Percentiles rank a stretch among this genome's conserved stretches.
Evolutionary conservation across 2,888 invertebrate species (phyloP).

Genomic region (Bruchidius siliquastri): DNA sequence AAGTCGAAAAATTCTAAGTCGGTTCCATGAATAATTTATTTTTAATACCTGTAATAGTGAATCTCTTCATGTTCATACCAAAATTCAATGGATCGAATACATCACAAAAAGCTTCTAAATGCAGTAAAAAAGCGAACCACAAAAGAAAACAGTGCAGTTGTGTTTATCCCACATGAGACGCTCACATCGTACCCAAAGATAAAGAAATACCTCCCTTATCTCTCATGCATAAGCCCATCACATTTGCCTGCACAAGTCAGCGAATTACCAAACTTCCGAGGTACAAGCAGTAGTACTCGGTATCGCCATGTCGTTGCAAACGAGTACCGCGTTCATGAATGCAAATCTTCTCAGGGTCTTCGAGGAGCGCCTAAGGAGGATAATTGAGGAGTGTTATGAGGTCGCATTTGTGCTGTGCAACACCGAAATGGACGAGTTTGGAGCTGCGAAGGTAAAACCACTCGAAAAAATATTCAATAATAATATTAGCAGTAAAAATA

Average conservation of each 20-base stretch:
- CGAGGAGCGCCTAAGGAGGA: conserved; percentile 13
- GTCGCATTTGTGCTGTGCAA: conserved; percentile 27
- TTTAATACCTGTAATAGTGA: too few species aligned
- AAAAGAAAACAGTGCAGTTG: too few species aligned
- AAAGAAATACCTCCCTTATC: background rate
- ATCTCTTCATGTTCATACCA: too few species aligned
- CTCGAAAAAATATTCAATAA: too few species aligned
- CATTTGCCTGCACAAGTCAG: background rate
- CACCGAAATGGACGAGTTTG: conserved; percentile 24
- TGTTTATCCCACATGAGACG: too few species aligned
- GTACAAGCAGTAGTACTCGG: background rate
- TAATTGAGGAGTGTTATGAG: conserved; percentile 28
- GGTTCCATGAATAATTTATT: too few species aligned
- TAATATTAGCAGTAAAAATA: too few species aligned
- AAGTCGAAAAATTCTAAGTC: too few species aligned
- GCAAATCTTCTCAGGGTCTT: background rate
- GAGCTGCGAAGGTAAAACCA: conserved; percentile 26
- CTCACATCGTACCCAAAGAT: too few species aligned
- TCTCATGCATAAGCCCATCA: background rate
- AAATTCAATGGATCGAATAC: too few species aligned
- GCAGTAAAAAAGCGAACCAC: too few species aligned
- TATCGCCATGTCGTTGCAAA: background rate
- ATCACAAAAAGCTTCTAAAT: too few species aligned
- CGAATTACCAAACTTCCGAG: background rate
- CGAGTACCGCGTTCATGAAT: background rate